Conservation (phyloP, 2,888 invertebrate species). For the Meteorus colon region DNA sequence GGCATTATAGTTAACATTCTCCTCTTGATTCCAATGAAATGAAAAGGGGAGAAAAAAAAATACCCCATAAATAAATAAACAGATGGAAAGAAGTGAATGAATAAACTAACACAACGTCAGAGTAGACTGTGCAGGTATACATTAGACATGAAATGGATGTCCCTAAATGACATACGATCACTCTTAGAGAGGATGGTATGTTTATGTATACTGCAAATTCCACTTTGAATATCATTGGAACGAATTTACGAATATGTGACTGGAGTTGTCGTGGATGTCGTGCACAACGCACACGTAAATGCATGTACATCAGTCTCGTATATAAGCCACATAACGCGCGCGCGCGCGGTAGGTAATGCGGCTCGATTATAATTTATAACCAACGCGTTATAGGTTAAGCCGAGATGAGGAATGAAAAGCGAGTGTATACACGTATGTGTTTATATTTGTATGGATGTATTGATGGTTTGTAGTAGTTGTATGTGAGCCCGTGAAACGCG, state of each 20-base stretch:
- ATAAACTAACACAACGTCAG: background rate
- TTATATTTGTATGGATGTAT: constrained; percentile 17
- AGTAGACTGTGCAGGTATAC: background rate
- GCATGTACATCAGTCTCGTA: background rate
- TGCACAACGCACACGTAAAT: background rate
- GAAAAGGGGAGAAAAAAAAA: background rate
- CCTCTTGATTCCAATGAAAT: background rate
- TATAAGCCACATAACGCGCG: constrained; percentile 35
- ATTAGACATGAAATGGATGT: constrained; percentile 27
- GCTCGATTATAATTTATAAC: constrained; percentile 52
- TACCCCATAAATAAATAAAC: background rate
- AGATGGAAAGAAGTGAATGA: background rate
- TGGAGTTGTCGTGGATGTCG: constrained; percentile 19
- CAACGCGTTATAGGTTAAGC: constrained; percentile 33
- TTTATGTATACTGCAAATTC: constrained; percentile 8
- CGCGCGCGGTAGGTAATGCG: constrained; percentile 46
- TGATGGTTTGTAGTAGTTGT: constrained; percentile 8
- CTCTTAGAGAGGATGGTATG: background rate
- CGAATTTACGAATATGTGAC: constrained; percentile 25
- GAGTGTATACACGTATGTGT: background rate
- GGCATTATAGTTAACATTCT: constrained; percentile 4
- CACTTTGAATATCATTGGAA: constrained; percentile 33
- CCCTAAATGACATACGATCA: constrained; percentile 46
- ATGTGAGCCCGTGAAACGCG: constrained; percentile 42
- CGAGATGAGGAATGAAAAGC: constrained; percentile 32